A percentile compares a stretch with the other conserved stretches of the same genome.
These are phyloP conservation scores for Rhinolophus sinicus DNA, from an alignment of 2,113 vertebrate genomes.

Conservation along the genomic window DNA sequence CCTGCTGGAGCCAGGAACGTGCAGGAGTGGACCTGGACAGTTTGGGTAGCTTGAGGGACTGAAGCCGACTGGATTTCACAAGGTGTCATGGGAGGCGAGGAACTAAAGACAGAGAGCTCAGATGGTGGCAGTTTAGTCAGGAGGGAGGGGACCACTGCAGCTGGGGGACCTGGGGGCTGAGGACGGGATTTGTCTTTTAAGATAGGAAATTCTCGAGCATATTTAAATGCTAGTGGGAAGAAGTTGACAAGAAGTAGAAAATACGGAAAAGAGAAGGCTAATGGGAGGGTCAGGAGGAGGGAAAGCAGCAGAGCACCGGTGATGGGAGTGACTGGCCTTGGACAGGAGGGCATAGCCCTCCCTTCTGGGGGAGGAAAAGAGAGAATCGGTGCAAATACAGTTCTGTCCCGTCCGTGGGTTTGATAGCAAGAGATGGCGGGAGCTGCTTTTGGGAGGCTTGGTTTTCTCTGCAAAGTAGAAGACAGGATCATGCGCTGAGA, in stretches of 20 bases:
- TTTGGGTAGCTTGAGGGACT: neutral
- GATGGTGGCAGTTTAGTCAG: neutral
- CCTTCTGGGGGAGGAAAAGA: neutral
- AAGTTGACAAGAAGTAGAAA: neutral
- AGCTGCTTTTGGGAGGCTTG: neutral
- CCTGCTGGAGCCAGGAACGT: fast-evolving
- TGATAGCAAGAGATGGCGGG: neutral
- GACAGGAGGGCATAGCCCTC: too few species aligned
- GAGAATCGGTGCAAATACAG: fast-evolving
- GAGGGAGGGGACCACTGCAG: neutral
- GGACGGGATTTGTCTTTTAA: neutral
- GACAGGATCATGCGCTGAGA: neutral
- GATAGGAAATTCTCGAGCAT: neutral
- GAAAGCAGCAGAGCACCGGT: neutral
- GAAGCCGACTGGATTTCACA: neutral
- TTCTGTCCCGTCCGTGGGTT: neutral
- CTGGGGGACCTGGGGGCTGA: neutral
- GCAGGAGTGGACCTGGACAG: neutral
- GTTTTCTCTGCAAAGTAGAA: neutral
- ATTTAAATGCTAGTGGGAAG: neutral
- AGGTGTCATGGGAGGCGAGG: neutral
- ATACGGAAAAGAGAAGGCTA: neutral
- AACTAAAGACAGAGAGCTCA: neutral
- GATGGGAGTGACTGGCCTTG: neutral
- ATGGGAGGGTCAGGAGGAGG: neutral